Evolutionary conservation across 2,797 vertebrate genomes (phyloP), one percentile per base, ranked within the genome.

Genomic region (Naso thynnoides): DNA sequence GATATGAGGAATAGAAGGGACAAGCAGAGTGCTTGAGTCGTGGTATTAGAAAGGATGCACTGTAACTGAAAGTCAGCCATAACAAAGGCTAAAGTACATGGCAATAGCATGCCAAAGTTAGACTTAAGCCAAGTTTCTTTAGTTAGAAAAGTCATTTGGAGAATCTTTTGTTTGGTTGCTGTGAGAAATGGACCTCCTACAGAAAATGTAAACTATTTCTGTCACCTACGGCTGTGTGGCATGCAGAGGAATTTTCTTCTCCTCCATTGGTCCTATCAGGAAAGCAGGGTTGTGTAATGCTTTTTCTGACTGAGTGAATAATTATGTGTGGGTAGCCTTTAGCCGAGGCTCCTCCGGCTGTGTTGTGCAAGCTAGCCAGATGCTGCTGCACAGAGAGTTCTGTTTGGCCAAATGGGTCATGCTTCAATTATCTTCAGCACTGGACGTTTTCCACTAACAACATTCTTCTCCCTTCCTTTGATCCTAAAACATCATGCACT

Each of bases 241-340:
- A 70, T 31, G 56, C 47, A 48, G 39, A 39, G 39, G 55, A 26
- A 36, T 55, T 59, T 42, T 23, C 23, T 58, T 79, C 49, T 29
- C 52, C 42, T 48, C 73, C 67, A 33, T 52, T 31, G 52, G 53
- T 69, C 33, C 55, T 56, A 67, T 87, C 57, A 36, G 68, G 42
- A 54, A 72, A 68, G 62, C 61, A n/a, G 1, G 6, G 78, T 84
- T 89, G 83, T 86, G 84, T 86, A 89, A 88, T 58, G 53, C 69
- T 58, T 83, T 73, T 88, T 89, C 78, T 85, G 58, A 83, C 69
- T 64, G 78, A 80, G 83, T 89, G 77, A 82, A 89, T 90, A 87
- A 89, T 89, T 52, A 78, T 82, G 47, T 76, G 33, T 48, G 53
- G 1, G 16, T 58, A 39, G 78, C 80, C 70, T 72, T 33, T 80